Percentiles rank a stretch among this genome's conserved stretches.
These are phyloP conservation scores for Synergus gifuensis DNA, from an alignment of 2,888 invertebrate species.

Conservation along the genomic window DNA sequence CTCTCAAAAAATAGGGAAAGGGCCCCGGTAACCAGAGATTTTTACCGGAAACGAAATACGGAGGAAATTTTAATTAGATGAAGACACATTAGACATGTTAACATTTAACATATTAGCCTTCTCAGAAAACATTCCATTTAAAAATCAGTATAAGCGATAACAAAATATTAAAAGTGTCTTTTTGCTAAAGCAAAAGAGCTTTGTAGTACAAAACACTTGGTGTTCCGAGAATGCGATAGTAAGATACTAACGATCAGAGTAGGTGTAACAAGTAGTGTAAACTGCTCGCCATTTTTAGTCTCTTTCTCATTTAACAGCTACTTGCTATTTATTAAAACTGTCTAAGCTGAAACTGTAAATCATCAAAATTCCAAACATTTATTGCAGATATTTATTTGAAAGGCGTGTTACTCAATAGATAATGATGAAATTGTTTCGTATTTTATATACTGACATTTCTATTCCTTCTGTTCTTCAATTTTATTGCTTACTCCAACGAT, in stretches of 20 bases:
- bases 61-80: not conserved
- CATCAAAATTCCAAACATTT: not conserved
- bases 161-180: no score
- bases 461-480: not conserved
- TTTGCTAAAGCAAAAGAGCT: not conserved
- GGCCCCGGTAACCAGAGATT: not conserved
- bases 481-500: not conserved
- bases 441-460: not conserved
- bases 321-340: not conserved
- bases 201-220: not conserved
- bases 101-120: not conserved
- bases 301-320: not conserved
- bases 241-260: not conserved
- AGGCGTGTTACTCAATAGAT: not conserved
- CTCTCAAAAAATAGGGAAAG: not conserved
- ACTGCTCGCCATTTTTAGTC: not conserved
- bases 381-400: not conserved
- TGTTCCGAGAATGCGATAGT: not conserved
- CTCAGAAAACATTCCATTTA: not conserved
- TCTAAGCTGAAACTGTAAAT: not conserved
- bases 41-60: not conserved
- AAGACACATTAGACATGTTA: not conserved
- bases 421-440: not conserved
- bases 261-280: constrained; percentile 2
- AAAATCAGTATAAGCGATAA: no score